Evolutionary conservation across 2,113 vertebrate genomes (phyloP).

Genomic region (Triplophysa tibetana): DNA sequence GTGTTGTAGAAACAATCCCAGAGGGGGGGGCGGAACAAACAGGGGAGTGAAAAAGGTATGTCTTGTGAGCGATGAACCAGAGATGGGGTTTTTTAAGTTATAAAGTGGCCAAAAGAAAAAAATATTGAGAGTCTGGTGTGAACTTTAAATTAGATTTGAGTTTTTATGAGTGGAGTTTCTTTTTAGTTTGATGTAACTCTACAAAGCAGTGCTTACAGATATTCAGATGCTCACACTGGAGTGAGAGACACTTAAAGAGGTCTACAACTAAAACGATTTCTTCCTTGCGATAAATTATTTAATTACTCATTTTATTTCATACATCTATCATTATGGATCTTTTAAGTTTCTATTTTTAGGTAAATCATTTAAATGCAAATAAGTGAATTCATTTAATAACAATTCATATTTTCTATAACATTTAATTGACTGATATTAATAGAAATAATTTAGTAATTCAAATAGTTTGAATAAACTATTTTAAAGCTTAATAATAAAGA

Average conservation of each 20-base stretch:
- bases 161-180: conserved; percentile 63
- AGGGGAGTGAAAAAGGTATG: conserved; percentile 13
- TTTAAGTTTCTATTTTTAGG: too few relatives aligned
- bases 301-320: too few relatives aligned
- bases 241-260: neutral
- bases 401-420: too few relatives aligned
- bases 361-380: too few relatives aligned
- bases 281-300: too few relatives aligned
- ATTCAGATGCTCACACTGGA: conserved; percentile 61
- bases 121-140: conserved; percentile 37
- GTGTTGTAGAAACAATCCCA: conserved; percentile 43
- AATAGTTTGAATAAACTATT: too few relatives aligned
- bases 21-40: neutral
- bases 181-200: conserved; percentile 48
- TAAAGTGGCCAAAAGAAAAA: conserved; percentile 22
- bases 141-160: conserved; percentile 65
- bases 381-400: too few relatives aligned
- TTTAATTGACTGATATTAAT: too few relatives aligned
- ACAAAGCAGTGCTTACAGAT: conserved; percentile 61
- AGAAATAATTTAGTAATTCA: too few relatives aligned
- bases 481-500: too few relatives aligned
- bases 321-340: too few relatives aligned
- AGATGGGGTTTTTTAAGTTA: neutral
- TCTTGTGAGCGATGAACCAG: conserved; percentile 29
- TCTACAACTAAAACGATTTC: neutral